Evolutionary conservation across 2,888 invertebrate genomes (phyloP).

Genomic region (Blera fallax): DNA sequence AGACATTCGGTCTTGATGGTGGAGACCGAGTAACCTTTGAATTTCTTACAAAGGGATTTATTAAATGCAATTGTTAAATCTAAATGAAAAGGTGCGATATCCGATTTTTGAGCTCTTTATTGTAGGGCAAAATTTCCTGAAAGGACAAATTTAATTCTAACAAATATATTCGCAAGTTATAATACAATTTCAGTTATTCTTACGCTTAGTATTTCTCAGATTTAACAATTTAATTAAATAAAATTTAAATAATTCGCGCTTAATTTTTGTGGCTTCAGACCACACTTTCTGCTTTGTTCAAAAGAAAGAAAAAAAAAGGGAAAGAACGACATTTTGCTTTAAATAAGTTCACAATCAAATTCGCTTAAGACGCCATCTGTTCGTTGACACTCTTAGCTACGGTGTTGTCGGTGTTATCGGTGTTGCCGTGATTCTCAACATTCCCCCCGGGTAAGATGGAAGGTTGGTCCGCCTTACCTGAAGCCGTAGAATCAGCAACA

Average conservation of each 20-base stretch:
- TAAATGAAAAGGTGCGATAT: no score
- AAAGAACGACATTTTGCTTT: no score
- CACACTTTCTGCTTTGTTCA: no score
- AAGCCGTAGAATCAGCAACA: conserved; percentile 1
- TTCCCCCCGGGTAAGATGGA: conserved; percentile 71
- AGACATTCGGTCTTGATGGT: no score
- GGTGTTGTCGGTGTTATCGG: background rate
- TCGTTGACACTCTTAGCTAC: background rate
- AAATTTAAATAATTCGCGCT: background rate
- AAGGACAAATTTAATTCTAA: no score
- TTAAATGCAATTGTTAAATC: no score
- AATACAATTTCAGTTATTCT: no score
- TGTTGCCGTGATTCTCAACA: conserved; percentile 56
- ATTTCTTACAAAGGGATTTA: no score
- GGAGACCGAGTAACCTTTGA: no score
- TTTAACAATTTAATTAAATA: background rate
- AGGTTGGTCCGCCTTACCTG: background rate
- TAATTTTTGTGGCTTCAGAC: background rate
- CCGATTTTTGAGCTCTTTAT: no score
- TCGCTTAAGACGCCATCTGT: background rate
- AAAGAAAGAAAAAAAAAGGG: no score
- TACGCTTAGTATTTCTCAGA: background rate
- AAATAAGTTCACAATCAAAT: background rate
- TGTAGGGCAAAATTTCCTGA: no score
- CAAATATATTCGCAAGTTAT: conserved; percentile 3